Percentiles rank a stretch among this genome's conserved stretches.
phyloP scores from a whole-genome alignment of 1,140 invertebrate genomes.

The Metaphire vulgaris region DNA sequence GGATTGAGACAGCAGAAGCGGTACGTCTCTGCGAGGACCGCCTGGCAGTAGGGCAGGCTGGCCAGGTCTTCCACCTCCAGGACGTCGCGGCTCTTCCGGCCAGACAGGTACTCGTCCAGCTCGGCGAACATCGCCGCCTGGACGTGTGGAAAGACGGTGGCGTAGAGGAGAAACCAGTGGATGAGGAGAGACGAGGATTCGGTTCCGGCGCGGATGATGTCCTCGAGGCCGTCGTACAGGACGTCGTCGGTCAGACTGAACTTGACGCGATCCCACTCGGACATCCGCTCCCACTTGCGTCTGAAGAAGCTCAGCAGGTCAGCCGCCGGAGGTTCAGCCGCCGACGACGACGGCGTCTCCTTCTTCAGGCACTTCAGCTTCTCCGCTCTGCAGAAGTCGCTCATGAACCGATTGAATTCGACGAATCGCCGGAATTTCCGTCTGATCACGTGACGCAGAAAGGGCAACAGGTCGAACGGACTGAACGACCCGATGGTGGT shows the following conservation, averaged over 20 bases:
- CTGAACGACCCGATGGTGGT: conserved; percentile 15
- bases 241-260: background rate
- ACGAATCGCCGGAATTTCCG: background rate
- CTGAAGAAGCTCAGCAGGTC: conserved; percentile 5
- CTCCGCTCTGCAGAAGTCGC: background rate
- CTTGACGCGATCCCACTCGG: background rate
- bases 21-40: conserved; percentile 78
- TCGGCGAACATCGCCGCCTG: conserved; percentile 2
- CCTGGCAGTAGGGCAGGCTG: conserved; percentile 67
- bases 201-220: conserved; percentile 15
- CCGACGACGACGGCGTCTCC: background rate
- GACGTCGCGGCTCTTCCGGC: background rate
- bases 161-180: conserved; percentile 8
- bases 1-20: conserved; percentile 56
- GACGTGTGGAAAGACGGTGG: conserved; percentile 1
- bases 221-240: conserved; percentile 12
- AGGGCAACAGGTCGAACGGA: conserved; percentile 10
- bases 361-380: background rate
- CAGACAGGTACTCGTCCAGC: background rate
- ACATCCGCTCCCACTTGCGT: background rate
- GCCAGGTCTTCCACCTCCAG: conserved; percentile 55
- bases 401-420: conserved; percentile 8
- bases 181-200: conserved; percentile 12
- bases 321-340: background rate
- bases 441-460: background rate